phyloP scores from a whole-genome alignment of 1,140 invertebrate species.

The Diorhabda elongata region DNA sequence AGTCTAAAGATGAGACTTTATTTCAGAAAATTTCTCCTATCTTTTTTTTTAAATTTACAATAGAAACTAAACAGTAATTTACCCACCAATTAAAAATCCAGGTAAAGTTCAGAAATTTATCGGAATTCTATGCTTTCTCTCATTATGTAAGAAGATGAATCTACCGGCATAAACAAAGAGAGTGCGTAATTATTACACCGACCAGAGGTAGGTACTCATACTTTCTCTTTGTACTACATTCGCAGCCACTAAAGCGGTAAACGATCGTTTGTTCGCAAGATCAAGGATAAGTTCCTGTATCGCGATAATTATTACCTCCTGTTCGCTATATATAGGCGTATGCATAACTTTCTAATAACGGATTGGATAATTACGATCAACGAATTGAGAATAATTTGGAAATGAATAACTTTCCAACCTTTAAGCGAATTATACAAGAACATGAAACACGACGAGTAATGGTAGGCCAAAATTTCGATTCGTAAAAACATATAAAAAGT shows the following conservation, averaged over 20 bases:
- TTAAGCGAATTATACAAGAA: too few species aligned
- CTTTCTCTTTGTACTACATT: constrained; percentile 2
- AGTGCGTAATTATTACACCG: not conserved
- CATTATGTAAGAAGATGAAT: not conserved
- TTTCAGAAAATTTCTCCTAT: too few species aligned
- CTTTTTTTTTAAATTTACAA: too few species aligned
- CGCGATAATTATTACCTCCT: not conserved
- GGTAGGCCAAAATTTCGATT: too few species aligned
- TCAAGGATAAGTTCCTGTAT: constrained; percentile 2
- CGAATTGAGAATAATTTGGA: too few species aligned
- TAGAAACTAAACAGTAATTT: not conserved
- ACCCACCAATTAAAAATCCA: not conserved
- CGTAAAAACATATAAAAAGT: too few species aligned
- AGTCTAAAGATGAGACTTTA: too few species aligned
- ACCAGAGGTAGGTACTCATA: not conserved
- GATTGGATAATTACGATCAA: too few species aligned
- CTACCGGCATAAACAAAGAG: not conserved
- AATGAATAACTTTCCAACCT: too few species aligned
- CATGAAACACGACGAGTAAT: too few species aligned
- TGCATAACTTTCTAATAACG: too few species aligned
- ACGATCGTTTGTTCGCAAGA: not conserved
- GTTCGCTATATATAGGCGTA: not conserved
- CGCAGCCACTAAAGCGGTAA: not conserved
- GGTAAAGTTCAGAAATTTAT: not conserved
- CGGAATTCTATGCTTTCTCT: not conserved